Percentiles rank a stretch among this genome's conserved stretches.
phyloP scores from a whole-genome alignment of 1,140 invertebrate species.

The Hypothenemus hampei region DNA sequence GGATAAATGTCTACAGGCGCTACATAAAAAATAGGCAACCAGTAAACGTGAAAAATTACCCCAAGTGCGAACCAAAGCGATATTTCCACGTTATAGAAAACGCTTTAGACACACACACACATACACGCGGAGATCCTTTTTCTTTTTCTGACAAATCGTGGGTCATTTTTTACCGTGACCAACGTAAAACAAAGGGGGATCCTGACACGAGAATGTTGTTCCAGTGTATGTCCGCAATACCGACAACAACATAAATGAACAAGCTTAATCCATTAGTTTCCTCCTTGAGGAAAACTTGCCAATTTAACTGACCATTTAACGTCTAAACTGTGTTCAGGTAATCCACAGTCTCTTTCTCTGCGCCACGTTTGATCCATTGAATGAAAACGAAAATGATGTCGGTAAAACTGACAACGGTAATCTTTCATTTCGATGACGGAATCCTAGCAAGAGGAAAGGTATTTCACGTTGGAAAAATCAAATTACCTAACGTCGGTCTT shows the following conservation, averaged over 20 bases:
- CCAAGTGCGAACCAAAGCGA: not conserved
- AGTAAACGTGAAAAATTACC: no score
- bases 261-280: not conserved
- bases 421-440: not conserved
- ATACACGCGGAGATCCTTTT: no score
- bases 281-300: not conserved
- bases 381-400: constrained; percentile 1
- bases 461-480: constrained; percentile 10
- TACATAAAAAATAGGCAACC: no score
- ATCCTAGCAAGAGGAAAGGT: not conserved
- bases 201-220: constrained; percentile 17
- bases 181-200: constrained; percentile 7
- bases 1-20: no score
- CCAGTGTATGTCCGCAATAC: not conserved
- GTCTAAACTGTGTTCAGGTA: not conserved
- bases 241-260: not conserved
- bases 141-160: constrained; percentile 15
- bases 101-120: constrained; percentile 18
- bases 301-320: not conserved
- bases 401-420: constrained; percentile 9
- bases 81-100: constrained; percentile 16
- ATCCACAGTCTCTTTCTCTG: no score
- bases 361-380: no score
- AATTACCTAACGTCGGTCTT: no score
- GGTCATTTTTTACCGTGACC: constrained; percentile 4